These are phyloP conservation scores for Drosophila pallidifrons DNA, from an alignment of 1,140 invertebrate genomes.

Conservation along the genomic window DNA sequence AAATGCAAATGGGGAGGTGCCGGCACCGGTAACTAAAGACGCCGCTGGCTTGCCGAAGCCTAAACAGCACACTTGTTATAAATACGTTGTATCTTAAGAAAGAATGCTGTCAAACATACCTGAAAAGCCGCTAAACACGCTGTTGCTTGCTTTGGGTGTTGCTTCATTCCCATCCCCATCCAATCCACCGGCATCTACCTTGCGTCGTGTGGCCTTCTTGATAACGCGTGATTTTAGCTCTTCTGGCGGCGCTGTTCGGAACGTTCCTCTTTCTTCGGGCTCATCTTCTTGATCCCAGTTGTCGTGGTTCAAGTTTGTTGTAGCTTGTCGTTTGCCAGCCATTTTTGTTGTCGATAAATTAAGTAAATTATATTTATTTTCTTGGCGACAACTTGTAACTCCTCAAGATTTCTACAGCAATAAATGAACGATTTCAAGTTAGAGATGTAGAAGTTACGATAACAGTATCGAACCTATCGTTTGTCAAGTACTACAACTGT, in stretches of 20 bases:
- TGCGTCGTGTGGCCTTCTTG: constrained; percentile 90
- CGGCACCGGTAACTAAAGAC: background rate
- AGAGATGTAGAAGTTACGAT: too few species aligned
- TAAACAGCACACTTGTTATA: constrained; percentile 16
- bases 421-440: background rate
- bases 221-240: constrained; percentile 91
- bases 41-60: constrained; percentile 62
- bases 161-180: constrained; percentile 46
- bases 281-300: constrained; percentile 96
- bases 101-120: constrained; percentile 68
- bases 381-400: background rate
- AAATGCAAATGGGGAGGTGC: constrained; percentile 21
- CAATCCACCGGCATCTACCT: constrained; percentile 80
- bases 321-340: constrained; percentile 91
- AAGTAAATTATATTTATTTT: background rate
- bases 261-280: constrained; percentile 91
- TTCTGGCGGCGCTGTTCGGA: constrained; percentile 89
- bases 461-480: too few species aligned
- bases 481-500: too few species aligned
- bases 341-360: constrained; percentile 85
- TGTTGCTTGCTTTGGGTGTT: constrained; percentile 85
- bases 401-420: background rate
- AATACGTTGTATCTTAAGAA: background rate
- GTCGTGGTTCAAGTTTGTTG: constrained; percentile 93
- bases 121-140: constrained; percentile 88